phyloP scores from a whole-genome alignment of 2,113 vertebrate species.

The Arvicanthis niloticus region DNA sequence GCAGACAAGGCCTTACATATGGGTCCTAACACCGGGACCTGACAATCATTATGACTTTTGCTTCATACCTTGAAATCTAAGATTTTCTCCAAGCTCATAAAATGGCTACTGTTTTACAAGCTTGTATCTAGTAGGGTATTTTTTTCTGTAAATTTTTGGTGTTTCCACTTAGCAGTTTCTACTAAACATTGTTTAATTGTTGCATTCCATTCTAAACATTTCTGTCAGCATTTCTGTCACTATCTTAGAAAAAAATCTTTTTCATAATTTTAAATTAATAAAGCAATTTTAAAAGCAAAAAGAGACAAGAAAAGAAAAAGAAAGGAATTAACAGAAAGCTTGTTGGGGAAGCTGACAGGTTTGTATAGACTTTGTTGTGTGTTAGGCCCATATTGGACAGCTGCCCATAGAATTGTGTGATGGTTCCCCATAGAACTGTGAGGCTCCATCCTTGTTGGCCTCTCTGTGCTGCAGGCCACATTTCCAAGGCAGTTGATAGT shows the following conservation, averaged over 20 bases:
- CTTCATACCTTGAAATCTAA: background rate
- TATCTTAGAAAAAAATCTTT: background rate
- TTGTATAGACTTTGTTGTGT: background rate
- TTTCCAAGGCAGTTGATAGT: background rate
- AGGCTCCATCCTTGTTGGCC: background rate
- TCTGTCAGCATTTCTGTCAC: conserved; percentile 4
- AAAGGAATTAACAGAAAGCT: background rate
- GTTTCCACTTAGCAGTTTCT: background rate
- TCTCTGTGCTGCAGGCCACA: background rate
- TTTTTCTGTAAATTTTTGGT: conserved; percentile 35
- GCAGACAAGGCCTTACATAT: conserved; percentile 37
- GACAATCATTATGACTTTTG: conserved; percentile 75
- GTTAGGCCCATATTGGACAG: background rate
- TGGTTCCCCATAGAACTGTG: background rate
- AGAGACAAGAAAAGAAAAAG: no score
- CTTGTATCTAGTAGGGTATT: conserved; percentile 34
- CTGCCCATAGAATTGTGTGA: background rate
- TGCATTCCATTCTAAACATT: conserved; percentile 30
- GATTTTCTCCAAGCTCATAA: no score
- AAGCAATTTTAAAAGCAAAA: conserved; percentile 56
- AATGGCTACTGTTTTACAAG: no score
- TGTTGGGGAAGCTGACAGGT: background rate
- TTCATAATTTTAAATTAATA: conserved; percentile 65
- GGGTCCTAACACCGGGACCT: conserved; percentile 70
- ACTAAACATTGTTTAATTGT: conserved; percentile 45